A percentile compares a stretch with the other conserved stretches of the same genome.
Conservation (phyloP, 1,140 invertebrate species). For the Scaptodrosophila lebanonensis region DNA sequence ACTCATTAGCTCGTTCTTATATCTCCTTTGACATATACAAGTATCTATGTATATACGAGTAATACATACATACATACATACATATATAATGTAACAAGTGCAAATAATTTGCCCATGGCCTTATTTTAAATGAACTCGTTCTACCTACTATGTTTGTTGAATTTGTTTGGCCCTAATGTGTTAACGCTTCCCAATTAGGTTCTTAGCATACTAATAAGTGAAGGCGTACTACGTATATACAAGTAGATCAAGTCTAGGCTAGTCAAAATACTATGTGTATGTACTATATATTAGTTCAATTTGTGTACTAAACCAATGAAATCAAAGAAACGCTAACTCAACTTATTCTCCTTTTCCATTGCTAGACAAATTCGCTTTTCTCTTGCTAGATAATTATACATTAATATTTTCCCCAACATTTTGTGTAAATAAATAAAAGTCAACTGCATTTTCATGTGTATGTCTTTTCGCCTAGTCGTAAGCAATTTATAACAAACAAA, state of each 20-base stretch:
- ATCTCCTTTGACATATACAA: conserved; percentile 20
- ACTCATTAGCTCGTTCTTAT: conserved; percentile 12
- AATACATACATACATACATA: conserved; percentile 10
- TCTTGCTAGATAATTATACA: neutral
- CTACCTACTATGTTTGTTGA: conserved; percentile 32
- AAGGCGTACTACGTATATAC: too few species aligned
- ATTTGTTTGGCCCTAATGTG: conserved; percentile 42
- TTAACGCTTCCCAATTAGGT: conserved; percentile 52
- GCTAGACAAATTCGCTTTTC: conserved; percentile 41
- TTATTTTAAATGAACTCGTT: conserved; percentile 33
- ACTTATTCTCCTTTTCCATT: conserved; percentile 13
- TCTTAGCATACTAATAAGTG: conserved; percentile 45
- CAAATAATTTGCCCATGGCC: conserved; percentile 44
- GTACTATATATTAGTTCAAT: conserved; percentile 56
- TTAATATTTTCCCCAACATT: conserved; percentile 20
- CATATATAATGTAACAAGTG: conserved; percentile 26
- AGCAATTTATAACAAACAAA: too few species aligned
- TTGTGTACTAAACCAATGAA: conserved; percentile 31
- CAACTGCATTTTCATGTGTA: too few species aligned
- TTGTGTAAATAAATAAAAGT: conserved; percentile 55
- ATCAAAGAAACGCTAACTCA: conserved; percentile 19
- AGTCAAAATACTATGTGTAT: too few species aligned
- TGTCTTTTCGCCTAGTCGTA: too few species aligned
- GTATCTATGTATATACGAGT: conserved; percentile 6
- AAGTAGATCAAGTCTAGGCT: conserved; percentile 45